Conservation (phyloP, 2,888 invertebrate genomes). For the Harmothoe impar region DNA sequence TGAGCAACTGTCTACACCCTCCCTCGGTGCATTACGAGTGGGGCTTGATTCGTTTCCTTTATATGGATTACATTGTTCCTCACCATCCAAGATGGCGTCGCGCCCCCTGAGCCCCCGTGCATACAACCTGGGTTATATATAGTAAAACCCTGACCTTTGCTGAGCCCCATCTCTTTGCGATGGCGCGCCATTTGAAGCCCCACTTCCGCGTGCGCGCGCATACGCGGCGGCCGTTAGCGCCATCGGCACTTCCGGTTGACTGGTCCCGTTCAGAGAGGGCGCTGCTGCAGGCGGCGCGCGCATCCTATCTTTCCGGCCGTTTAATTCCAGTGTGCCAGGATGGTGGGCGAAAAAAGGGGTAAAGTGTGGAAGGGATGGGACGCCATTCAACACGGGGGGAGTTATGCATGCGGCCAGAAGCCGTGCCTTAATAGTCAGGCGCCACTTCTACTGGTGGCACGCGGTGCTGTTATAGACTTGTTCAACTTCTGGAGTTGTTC, state of each 20-base stretch:
- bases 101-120: too few relatives aligned
- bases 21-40: too few relatives aligned
- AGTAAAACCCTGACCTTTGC: not conserved
- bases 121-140: too few relatives aligned
- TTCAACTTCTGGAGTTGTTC: too few relatives aligned
- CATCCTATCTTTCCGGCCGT: conserved; percentile 15
- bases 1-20: too few relatives aligned
- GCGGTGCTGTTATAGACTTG: too few relatives aligned
- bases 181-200: not conserved
- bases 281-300: not conserved
- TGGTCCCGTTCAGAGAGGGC: not conserved
- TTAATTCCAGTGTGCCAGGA: not conserved
- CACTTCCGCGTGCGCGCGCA: not conserved
- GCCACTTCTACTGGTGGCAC: too few relatives aligned
- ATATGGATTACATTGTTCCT: too few relatives aligned
- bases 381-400: not conserved
- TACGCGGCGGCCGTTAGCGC: not conserved
- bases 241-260: conserved; percentile 26
- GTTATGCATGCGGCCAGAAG: not conserved
- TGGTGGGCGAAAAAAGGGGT: not conserved
- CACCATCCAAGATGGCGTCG: too few relatives aligned
- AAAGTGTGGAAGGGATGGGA: not conserved
- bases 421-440: too few relatives aligned
- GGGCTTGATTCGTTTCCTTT: too few relatives aligned
- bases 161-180: not conserved